These are phyloP conservation scores for Heterodera filipjevi DNA, from an alignment of 2,888 invertebrate genomes.

Conservation along the genomic window DNA sequence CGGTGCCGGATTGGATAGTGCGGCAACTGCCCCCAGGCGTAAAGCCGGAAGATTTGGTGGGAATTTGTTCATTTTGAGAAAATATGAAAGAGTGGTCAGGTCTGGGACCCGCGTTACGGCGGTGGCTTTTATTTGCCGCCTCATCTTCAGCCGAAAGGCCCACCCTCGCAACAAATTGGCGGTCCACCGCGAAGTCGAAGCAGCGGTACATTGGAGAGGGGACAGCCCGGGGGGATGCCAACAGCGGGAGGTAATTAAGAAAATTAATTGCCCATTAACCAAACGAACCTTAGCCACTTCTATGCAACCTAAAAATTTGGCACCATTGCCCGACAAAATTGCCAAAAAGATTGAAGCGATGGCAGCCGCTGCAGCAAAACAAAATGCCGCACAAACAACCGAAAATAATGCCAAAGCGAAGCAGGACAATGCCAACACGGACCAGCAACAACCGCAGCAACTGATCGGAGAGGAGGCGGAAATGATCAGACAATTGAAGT, in stretches of 20 bases:
- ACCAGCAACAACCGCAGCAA: slow-evolving; percentile 11
- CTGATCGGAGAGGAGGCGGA: slow-evolving; percentile 15
- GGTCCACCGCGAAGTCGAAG: slow-evolving; percentile 24
- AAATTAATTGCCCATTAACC: neutral
- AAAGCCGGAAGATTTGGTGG: slow-evolving; percentile 33
- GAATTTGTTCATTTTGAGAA: neutral
- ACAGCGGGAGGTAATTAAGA: neutral
- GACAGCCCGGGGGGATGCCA: neutral
- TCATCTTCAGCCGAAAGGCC: slow-evolving; percentile 25
- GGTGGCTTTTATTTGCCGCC: slow-evolving; percentile 28
- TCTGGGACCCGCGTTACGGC: slow-evolving; percentile 32
- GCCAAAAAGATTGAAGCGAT: slow-evolving; percentile 25
- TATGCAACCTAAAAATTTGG: neutral
- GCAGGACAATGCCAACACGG: slow-evolving; percentile 10
- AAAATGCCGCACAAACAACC: neutral
- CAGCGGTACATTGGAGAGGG: slow-evolving; percentile 12
- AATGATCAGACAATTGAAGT: slow-evolving; percentile 12
- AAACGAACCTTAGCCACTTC: neutral
- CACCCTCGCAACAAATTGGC: neutral
- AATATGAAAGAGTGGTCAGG: neutral
- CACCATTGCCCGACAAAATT: slow-evolving; percentile 23
- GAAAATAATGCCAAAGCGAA: neutral
- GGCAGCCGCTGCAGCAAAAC: slow-evolving; percentile 9
- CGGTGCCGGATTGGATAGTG: slow-evolving; percentile 33
- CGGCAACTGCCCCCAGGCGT: slow-evolving; percentile 34